A percentile compares a stretch with the other conserved stretches of the same genome.
phyloP scores from a whole-genome alignment of 2,113 vertebrate species.

The Calyptommatus sinebrachiatus region DNA sequence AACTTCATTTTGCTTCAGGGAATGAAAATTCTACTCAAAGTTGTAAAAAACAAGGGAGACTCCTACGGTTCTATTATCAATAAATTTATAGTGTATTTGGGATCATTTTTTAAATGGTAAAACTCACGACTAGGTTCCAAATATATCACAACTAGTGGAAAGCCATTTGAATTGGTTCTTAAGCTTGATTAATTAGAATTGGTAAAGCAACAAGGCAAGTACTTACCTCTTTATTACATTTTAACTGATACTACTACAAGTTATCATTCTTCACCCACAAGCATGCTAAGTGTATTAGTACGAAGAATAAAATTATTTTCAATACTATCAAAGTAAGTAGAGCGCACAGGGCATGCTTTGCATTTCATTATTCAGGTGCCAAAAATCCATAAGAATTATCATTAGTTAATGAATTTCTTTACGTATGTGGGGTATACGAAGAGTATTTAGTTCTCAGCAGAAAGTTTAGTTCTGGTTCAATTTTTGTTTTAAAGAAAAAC shows the following conservation, averaged over 20 bases:
- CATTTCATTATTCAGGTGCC: conserved; percentile 63
- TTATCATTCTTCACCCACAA: conserved; percentile 69
- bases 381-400: conserved; percentile 62
- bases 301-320: conserved; percentile 70
- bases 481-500: conserved; percentile 61
- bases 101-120: neutral
- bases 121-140: neutral
- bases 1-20: neutral
- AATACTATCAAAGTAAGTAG: conserved; percentile 69
- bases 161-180: conserved; percentile 14
- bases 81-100: neutral
- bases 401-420: conserved; percentile 69
- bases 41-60: neutral
- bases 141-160: conserved; percentile 21
- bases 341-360: conserved; percentile 77
- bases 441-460: conserved; percentile 81
- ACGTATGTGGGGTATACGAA: conserved; percentile 61
- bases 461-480: conserved; percentile 77
- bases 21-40: neutral
- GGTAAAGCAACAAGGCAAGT: conserved; percentile 14
- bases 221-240: conserved; percentile 69
- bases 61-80: neutral
- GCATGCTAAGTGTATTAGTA: conserved; percentile 85
- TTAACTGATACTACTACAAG: conserved; percentile 61
- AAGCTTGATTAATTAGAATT: conserved; percentile 17